Evolutionary conservation across 35 echinoderm and acorn worm genomes (phyloP), one percentile per base, ranked within the genome.

Genomic region (Eucidaris tribuloides): DNA sequence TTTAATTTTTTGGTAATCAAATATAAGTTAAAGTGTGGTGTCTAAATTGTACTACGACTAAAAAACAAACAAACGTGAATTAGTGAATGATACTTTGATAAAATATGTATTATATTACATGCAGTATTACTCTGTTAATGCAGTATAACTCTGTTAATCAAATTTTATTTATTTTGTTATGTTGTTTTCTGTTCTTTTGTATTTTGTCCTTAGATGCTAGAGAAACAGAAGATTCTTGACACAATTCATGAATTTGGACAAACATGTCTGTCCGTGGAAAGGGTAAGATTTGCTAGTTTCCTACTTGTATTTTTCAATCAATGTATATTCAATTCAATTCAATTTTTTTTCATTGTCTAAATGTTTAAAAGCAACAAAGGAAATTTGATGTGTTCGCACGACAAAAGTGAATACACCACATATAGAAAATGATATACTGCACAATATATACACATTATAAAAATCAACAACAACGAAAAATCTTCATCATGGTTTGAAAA

Each of bases 231-330:
- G 31, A 86, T 97, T 31, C 15, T 97, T 17, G 94, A 93, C 33
- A 92, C 79, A n/a, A 83, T 97, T 45, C 94, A 97, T 84, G 94
- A 97, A 49, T 85, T 93, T 48, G 27, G 83, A 30, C 94, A 97
- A 46, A 82, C 84, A 0, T 89, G 90, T 49, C 42, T 88, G 18
- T 65, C 90, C 28, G 65, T 89, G 31, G 90, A 93, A 79, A 81
- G 66, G 7, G 86, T 96, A 62, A 91, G 93, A 81, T 1, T 7
- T 7, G 28, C 7, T 33, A 11, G 13, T 66, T 66, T 66, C 11
- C 31, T 23, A 9, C 27, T 29, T 14, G 31, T 33, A 33, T 66
- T 20, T 66, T 66, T 20, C 11, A 13, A 66, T 9, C 27, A 20
- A 13, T 14, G 27, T 29, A 9, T 66, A 23, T 66, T 11, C 19